Evolutionary conservation across 1,140 invertebrate genomes (phyloP).

Genomic region (Sitobion miscanthi): DNA sequence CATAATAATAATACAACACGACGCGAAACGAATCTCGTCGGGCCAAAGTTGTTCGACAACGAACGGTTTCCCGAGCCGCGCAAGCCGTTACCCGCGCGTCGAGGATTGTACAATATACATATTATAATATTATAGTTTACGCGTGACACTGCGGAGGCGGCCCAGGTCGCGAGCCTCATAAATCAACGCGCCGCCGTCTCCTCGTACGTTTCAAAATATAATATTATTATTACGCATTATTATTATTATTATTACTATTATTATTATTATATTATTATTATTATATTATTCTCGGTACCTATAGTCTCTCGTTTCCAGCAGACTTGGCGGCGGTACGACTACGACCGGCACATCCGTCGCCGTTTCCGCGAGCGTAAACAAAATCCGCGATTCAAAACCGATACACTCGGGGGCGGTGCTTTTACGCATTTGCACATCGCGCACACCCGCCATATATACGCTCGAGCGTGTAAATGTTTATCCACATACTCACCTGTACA

Average conservation of each 20-base stretch:
- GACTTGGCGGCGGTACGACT: background rate
- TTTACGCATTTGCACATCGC: background rate
- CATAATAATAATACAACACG: background rate
- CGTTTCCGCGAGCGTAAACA: background rate
- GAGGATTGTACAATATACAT: too few relatives aligned
- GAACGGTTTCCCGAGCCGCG: background rate
- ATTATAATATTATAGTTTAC: background rate
- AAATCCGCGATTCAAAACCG: background rate
- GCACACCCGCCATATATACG: background rate
- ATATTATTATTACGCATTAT: background rate
- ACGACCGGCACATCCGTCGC: background rate
- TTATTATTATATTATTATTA: background rate
- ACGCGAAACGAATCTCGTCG: background rate
- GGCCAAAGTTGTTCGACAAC: background rate
- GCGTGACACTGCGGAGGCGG: background rate
- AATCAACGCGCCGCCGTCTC: slow-evolving; percentile 1
- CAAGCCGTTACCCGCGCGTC: background rate
- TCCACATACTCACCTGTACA: too few relatives aligned
- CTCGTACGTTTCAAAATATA: slow-evolving; percentile 7
- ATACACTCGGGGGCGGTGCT: background rate
- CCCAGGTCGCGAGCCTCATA: background rate
- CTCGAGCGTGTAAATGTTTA: background rate
- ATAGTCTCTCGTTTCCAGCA: background rate
- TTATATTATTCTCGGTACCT: background rate
- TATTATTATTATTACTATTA: background rate